Evolutionary conservation across 1,140 invertebrate species (phyloP), one percentile per base, ranked within the genome.

Genomic region (Melitaea cinxia): DNA sequence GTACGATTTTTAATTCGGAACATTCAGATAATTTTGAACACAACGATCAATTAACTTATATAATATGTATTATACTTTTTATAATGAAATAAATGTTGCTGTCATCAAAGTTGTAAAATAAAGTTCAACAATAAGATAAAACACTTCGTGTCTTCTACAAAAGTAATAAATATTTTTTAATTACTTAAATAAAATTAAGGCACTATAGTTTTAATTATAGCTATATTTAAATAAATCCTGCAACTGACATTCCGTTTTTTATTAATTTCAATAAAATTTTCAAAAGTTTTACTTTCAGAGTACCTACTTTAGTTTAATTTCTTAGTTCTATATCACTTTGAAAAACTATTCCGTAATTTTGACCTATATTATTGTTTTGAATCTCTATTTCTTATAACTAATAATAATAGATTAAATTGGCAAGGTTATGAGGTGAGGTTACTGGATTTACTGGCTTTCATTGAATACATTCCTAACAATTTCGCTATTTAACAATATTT

Each of bases 331-430:
- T 1, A 33, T 33, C 30, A 33, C 30, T 33, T 33, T 33, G 10
- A 33, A 33, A 12, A 33, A 33, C n/a, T 12, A 33, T 33, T 33
- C n/a, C 9, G 30, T 33, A 33, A 33, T 9, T 10, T 33, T 33
- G n/a, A n/a, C 10, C 30, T 33, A 33, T 12, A 10, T 33, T 33
- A 33, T 33, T 12, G 10, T 30, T 12, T 33, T 12, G 1, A 33
- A 39, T n/a, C 12, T 14, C 35, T 39, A 39, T n/a, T 39, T n/a
- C 35, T 39, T 39, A 28, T 28, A 39, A 39, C 35, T 39, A 39
- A 39, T 15, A 39, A 35, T 35, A 35, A 7, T 28, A 12, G 15
- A 39, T 39, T 39, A 39, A 39, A 39, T 39, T 39, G 35, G 35
- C 35, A 39, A 39, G 35, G n/a, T 12, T 39, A 12, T 14, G 15